phyloP scores from a whole-genome alignment of 2,113 vertebrate species.

The Carassius carassius region DNA sequence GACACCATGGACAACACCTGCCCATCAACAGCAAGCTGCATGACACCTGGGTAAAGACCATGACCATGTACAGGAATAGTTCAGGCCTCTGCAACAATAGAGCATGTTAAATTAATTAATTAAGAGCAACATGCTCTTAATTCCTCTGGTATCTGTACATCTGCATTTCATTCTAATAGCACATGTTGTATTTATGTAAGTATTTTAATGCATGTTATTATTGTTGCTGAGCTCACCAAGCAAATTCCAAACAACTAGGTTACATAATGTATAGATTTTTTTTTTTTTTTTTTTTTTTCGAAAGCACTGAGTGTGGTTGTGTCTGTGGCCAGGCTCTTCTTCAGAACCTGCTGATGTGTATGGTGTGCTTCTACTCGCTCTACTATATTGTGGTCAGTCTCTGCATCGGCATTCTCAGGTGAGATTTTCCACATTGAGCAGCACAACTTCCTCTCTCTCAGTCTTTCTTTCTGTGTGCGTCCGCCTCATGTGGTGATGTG shows the following conservation, averaged over 20 bases:
- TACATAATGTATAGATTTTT: too few relatives aligned
- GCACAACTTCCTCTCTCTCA: slow-evolving; percentile 31
- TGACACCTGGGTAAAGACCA: slow-evolving; percentile 80
- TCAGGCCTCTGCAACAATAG: background rate
- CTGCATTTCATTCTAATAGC: too few relatives aligned
- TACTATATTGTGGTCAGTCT: slow-evolving; percentile 78
- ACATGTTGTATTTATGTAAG: too few relatives aligned
- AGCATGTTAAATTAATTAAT: background rate
- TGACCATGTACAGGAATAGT: background rate
- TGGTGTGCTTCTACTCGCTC: slow-evolving; percentile 77
- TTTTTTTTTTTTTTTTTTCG: background rate
- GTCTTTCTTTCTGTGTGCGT: background rate
- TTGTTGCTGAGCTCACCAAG: too few relatives aligned
- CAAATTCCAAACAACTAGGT: too few relatives aligned
- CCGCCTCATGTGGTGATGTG: slow-evolving; percentile 17
- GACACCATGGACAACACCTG: slow-evolving; percentile 74
- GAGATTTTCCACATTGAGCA: slow-evolving; percentile 37
- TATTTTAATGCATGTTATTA: too few relatives aligned
- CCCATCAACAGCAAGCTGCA: slow-evolving; percentile 80
- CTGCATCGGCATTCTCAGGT: slow-evolving; percentile 78
- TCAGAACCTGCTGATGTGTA: slow-evolving; percentile 78
- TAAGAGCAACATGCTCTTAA: too few relatives aligned
- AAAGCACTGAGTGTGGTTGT: background rate
- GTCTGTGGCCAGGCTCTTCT: slow-evolving; percentile 70
- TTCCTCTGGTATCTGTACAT: too few relatives aligned